phyloP scores from a whole-genome alignment of 2,113 vertebrate genomes.

The Nannobrachium achirus region DNA sequence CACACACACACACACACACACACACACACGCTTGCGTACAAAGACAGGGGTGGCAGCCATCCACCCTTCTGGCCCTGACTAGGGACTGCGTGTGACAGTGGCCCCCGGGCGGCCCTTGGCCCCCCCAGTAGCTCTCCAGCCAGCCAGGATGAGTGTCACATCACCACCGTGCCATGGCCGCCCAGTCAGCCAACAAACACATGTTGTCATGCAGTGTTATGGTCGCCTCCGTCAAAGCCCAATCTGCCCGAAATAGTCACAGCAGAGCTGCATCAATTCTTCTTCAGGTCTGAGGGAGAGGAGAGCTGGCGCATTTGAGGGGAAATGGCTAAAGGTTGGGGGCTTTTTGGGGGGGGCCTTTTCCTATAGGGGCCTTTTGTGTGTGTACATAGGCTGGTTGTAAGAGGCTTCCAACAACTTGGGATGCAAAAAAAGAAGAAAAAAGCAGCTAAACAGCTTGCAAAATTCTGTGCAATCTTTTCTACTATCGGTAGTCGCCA shows the following conservation, averaged over 20 bases:
- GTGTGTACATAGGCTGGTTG: no score
- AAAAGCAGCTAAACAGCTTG: no score
- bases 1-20: constrained; percentile 24
- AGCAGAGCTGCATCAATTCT: constrained; percentile 16
- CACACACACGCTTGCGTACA: neutral
- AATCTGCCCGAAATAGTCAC: constrained; percentile 55
- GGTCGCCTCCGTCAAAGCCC: constrained; percentile 50
- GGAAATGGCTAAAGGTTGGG: constrained; percentile 5
- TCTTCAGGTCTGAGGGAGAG: constrained; percentile 23
- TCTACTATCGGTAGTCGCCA: no score
- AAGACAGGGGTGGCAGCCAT: neutral
- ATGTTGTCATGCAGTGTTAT: constrained; percentile 71
- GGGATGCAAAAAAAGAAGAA: no score
- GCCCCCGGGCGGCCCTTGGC: constrained; percentile 42
- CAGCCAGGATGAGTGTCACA: constrained; percentile 70
- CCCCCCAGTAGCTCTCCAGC: constrained; percentile 62
- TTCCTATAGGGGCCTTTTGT: no score
- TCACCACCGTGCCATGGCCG: constrained; percentile 53
- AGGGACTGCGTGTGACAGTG: constrained; percentile 66
- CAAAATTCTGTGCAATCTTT: no score
- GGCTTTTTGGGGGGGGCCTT: no score
- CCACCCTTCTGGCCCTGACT: constrained; percentile 55
- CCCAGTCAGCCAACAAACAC: constrained; percentile 57
- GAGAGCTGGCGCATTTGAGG: constrained; percentile 16
- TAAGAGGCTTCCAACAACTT: no score